Percentiles rank a stretch among this genome's conserved stretches.
Conservation (phyloP, 2,113 vertebrate genomes). For the Gobio gobio region DNA sequence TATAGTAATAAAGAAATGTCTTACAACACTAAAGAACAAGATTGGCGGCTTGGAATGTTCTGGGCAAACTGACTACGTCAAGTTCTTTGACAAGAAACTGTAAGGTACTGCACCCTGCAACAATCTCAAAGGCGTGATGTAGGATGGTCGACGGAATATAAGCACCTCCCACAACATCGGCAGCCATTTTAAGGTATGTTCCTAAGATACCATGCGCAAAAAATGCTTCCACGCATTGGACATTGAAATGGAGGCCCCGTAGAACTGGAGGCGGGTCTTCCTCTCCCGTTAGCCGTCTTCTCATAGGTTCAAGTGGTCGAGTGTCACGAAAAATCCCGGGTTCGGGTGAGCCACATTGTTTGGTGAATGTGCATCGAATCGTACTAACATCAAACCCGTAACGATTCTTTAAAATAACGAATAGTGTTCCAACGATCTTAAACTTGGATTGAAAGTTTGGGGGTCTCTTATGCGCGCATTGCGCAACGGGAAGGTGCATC, state of each 20-base stretch:
- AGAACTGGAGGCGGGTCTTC: conserved; percentile 54
- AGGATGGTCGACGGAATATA: background rate
- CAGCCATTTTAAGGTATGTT: conserved; percentile 55
- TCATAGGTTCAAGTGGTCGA: conserved; percentile 50
- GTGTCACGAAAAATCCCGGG: conserved; percentile 57
- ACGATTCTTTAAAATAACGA: background rate
- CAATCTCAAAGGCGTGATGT: background rate
- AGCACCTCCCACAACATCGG: conserved; percentile 39
- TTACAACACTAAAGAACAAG: background rate
- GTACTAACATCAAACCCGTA: background rate
- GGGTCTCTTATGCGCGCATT: background rate
- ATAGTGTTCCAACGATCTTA: background rate
- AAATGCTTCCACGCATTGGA: conserved; percentile 51
- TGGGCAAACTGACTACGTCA: background rate
- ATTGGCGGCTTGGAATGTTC: background rate
- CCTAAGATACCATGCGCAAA: conserved; percentile 57
- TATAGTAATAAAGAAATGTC: background rate
- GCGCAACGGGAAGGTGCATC: background rate
- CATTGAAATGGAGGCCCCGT: conserved; percentile 59
- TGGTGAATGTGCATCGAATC: conserved; percentile 58
- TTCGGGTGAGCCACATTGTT: conserved; percentile 65
- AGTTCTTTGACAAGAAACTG: background rate
- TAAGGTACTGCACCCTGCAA: background rate
- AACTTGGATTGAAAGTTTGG: conserved; percentile 2
- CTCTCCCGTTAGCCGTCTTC: background rate